These are phyloP conservation scores for Mechanitis mazaeus DNA, from an alignment of 2,888 invertebrate species.

Conservation along the genomic window DNA sequence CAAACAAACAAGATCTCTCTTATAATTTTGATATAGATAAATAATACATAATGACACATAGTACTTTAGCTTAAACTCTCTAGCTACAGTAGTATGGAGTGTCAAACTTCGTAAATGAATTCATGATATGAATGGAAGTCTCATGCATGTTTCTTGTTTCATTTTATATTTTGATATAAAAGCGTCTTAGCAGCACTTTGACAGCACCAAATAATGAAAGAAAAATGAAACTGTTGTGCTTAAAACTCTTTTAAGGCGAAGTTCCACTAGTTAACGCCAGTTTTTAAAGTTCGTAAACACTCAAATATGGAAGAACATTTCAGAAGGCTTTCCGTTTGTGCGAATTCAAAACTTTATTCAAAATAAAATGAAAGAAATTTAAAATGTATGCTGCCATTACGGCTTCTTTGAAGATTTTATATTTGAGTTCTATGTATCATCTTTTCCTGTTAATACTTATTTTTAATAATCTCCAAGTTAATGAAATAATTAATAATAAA, in stretches of 20 bases:
- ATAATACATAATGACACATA: conserved; percentile 16
- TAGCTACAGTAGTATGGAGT: too few relatives aligned
- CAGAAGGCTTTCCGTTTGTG: conserved; percentile 19
- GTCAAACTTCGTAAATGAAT: too few relatives aligned
- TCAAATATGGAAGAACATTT: conserved; percentile 27
- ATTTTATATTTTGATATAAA: too few relatives aligned
- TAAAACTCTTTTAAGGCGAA: conserved; percentile 26
- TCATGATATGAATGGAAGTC: too few relatives aligned
- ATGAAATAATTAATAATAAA: background rate
- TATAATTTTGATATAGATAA: too few relatives aligned
- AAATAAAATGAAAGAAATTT: conserved; percentile 15
- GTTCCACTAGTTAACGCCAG: conserved; percentile 27
- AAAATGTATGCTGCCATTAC: background rate
- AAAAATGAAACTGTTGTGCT: conserved; percentile 25
- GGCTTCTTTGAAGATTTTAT: background rate
- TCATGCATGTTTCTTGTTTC: too few relatives aligned
- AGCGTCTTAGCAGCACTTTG: conserved; percentile 16
- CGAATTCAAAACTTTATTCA: conserved; percentile 22
- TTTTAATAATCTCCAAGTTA: background rate
- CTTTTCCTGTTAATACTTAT: background rate
- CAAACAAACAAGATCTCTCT: conserved; percentile 1
- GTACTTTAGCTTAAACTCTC: too few relatives aligned
- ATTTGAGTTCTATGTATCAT: too few relatives aligned
- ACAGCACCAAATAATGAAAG: conserved; percentile 26
- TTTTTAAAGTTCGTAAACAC: conserved; percentile 31